These are phyloP conservation scores for Hartigia nigra DNA, from an alignment of 2,888 invertebrate species.

Conservation along the genomic window DNA sequence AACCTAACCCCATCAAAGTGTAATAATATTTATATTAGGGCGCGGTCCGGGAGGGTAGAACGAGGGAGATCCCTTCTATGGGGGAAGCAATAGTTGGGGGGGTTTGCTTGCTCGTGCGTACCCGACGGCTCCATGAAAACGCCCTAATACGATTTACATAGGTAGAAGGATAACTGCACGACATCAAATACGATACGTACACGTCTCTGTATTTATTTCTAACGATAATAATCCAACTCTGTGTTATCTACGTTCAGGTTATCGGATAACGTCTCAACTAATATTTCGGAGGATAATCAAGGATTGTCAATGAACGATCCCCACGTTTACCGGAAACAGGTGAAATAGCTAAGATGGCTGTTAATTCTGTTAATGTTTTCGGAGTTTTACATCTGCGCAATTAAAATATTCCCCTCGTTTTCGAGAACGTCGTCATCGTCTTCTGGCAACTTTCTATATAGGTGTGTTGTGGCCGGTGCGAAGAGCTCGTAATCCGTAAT, in stretches of 20 bases:
- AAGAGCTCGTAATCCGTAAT: slow-evolving; percentile 58
- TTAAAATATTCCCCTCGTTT: slow-evolving; percentile 21
- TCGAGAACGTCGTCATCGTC: too few species aligned
- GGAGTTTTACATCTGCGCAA: too few species aligned
- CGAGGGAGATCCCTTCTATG: slow-evolving; percentile 35
- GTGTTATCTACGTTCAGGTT: neutral
- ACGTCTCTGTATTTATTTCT: neutral
- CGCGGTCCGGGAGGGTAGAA: slow-evolving; percentile 54
- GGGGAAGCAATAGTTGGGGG: slow-evolving; percentile 43
- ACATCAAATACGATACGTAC: neutral
- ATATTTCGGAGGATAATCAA: too few species aligned
- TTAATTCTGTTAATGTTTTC: slow-evolving; percentile 45
- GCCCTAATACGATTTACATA: slow-evolving; percentile 7
- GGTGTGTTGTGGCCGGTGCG: slow-evolving; percentile 43
- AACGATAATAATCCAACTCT: neutral
- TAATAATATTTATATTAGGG: slow-evolving; percentile 67
- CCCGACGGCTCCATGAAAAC: slow-evolving; percentile 31
- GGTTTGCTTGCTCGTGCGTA: slow-evolving; percentile 30
- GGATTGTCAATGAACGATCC: neutral
- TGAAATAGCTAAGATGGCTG: neutral
- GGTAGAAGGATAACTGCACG: neutral
- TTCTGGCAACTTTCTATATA: neutral
- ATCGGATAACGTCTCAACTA: too few species aligned
- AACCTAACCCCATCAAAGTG: slow-evolving; percentile 66
- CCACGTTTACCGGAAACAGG: neutral